phyloP scores from a whole-genome alignment of 2,113 vertebrate species.

The Halichoeres trimaculatus region DNA sequence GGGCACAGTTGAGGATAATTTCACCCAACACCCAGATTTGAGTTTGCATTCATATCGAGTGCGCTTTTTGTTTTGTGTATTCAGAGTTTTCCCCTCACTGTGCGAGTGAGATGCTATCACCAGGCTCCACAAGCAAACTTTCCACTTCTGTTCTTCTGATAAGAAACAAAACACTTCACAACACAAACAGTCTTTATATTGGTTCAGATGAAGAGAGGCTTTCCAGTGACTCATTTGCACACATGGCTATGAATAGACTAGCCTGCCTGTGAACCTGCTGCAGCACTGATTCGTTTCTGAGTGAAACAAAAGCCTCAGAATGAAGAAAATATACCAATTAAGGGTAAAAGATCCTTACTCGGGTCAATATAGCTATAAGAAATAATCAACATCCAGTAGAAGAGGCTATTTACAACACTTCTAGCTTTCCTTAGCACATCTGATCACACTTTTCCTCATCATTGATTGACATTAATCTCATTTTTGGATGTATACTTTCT shows the following conservation, averaged over 20 bases:
- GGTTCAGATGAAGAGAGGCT: slow-evolving; percentile 55
- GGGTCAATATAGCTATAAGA: slow-evolving; percentile 38
- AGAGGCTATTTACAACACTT: slow-evolving; percentile 51
- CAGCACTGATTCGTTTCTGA: slow-evolving; percentile 45
- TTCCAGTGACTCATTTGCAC: slow-evolving; percentile 56
- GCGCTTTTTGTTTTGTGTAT: slow-evolving; percentile 28
- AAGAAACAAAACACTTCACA: slow-evolving; percentile 55
- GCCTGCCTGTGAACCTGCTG: slow-evolving; percentile 51
- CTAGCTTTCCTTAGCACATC: slow-evolving; percentile 54
- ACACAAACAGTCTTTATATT: slow-evolving; percentile 48
- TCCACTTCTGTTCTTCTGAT: slow-evolving; percentile 52
- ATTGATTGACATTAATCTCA: background rate
- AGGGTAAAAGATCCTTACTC: slow-evolving; percentile 35
- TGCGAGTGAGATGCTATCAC: slow-evolving; percentile 40
- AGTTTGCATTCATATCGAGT: slow-evolving; percentile 16
- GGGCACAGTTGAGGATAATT: slow-evolving; percentile 23
- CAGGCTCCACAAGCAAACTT: slow-evolving; percentile 35
- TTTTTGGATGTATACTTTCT: background rate
- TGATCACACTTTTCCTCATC: slow-evolving; percentile 9
- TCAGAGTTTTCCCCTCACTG: slow-evolving; percentile 16
- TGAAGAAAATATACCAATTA: slow-evolving; percentile 55
- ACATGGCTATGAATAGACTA: slow-evolving; percentile 63
- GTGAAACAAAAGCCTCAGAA: slow-evolving; percentile 45
- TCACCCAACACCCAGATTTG: slow-evolving; percentile 8
- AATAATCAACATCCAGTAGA: slow-evolving; percentile 50